Evolutionary conservation across 2,888 invertebrate species (phyloP), one percentile per base, ranked within the genome.

Genomic region (Schizaphis graminum): DNA sequence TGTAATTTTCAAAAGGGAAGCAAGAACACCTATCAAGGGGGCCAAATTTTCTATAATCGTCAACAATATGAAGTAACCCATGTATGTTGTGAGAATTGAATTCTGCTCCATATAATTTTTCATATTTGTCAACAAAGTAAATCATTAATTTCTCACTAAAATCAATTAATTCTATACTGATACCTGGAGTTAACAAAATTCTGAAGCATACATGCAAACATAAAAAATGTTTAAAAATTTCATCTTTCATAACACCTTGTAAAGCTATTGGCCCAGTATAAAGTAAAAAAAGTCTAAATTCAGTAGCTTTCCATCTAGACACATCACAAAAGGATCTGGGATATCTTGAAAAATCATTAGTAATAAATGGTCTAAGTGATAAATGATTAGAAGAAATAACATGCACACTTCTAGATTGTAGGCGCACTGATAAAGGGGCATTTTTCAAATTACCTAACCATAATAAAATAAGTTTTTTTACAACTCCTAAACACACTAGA

Each of bases 401-500:
- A 85, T 85, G 44, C 21, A 85, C 44, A 85, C 85, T 85, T 85
- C 85, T 85, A 85, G 35, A 85, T 85, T 85, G 85, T 85, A 85
- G 24, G 24, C 85, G 44, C 24, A 85, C 85, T 85, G 85, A 85
- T 85, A 85, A 44, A 85, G 85, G 85, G 3, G 85, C 44, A 85
- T 44, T 47, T 85, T 85, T 85, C 11, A 85, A 85, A 85, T 85
- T 85, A 47, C 85, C 85, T 85, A 85, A 44, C 85, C 85, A 85
- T 85, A 85, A 44, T 44, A 85, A 85, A 85, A 85, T 85, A 85
- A 85, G 85, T 13, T 85, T 85, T 85, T 85, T 85, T 41, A 85
- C 85, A 85, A 85, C 85, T 85, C 85, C 85, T 85, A 85, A 85
- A 85, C 85, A 85, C 13, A 85, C 85, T 85, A 85, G 85, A 85